Conservation (phyloP, 2,888 invertebrate species). For the Sesia apiformis region DNA sequence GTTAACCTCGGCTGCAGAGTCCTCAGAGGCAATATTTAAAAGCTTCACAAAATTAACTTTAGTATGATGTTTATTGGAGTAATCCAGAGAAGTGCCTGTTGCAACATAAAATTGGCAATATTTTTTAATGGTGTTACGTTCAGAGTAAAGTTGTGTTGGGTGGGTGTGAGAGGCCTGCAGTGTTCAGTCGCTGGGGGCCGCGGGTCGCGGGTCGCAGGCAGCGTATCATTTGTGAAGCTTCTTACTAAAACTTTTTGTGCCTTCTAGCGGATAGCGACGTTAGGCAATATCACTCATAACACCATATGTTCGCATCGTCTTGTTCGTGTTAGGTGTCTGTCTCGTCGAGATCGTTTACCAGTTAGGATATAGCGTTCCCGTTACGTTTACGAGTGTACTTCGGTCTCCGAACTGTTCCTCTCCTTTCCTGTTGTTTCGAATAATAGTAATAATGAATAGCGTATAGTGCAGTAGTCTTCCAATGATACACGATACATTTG, state of each 20-base stretch:
- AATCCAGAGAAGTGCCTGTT: slow-evolving; percentile 74
- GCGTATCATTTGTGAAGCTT: slow-evolving; percentile 65
- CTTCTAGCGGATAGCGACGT: slow-evolving; percentile 72
- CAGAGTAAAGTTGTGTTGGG: slow-evolving; percentile 50
- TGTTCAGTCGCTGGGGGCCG: slow-evolving; percentile 7
- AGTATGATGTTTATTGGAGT: slow-evolving; percentile 72
- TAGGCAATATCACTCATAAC: slow-evolving; percentile 64
- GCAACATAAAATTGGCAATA: slow-evolving; percentile 72
- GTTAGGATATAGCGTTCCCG: slow-evolving; percentile 41
- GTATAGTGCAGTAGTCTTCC: slow-evolving; percentile 73
- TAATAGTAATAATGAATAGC: slow-evolving; percentile 60
- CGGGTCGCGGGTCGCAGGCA: slow-evolving; percentile 15
- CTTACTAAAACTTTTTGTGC: slow-evolving; percentile 73
- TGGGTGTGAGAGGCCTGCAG: slow-evolving; percentile 5
- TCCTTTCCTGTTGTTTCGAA: slow-evolving; percentile 48
- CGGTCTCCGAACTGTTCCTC: slow-evolving; percentile 26
- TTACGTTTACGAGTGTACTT: slow-evolving; percentile 7
- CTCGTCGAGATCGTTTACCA: slow-evolving; percentile 32
- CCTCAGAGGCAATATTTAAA: slow-evolving; percentile 58
- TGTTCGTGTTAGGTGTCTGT: slow-evolving; percentile 9
- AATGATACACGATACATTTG: slow-evolving; percentile 51
- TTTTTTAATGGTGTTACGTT: slow-evolving; percentile 66
- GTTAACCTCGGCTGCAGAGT: slow-evolving; percentile 45
- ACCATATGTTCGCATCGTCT: slow-evolving; percentile 15
- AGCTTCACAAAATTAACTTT: slow-evolving; percentile 64